A percentile compares a stretch with the other conserved stretches of the same genome.
Evolutionary conservation across 2,797 vertebrate genomes (phyloP).

Genomic region (Enteromius unitaeniatus): DNA sequence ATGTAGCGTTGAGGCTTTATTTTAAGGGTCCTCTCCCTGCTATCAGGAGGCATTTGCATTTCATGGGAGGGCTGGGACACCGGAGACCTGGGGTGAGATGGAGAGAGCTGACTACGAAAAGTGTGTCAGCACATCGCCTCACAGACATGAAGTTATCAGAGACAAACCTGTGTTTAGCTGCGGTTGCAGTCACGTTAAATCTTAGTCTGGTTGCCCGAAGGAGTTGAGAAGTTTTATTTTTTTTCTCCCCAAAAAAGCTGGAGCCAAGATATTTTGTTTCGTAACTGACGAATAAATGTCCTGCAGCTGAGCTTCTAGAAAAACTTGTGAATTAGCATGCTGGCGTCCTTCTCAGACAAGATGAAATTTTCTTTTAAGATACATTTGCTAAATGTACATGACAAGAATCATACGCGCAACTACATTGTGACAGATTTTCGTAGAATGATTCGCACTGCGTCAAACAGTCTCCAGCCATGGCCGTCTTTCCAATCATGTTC

Average conservation of each 20-base stretch:
- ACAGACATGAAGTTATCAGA: constrained; percentile 6
- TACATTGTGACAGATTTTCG: background rate
- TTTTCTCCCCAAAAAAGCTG: background rate
- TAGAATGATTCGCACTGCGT: background rate
- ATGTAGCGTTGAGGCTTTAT: constrained; percentile 63
- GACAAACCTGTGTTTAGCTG: constrained; percentile 19
- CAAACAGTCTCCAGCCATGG: constrained; percentile 11
- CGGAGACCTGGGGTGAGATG: constrained; percentile 50
- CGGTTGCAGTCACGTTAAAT: constrained; percentile 33
- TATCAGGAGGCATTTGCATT: constrained; percentile 70
- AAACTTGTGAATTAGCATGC: constrained; percentile 22
- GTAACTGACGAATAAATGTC: constrained; percentile 11
- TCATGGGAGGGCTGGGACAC: constrained; percentile 60
- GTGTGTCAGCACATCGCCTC: constrained; percentile 36
- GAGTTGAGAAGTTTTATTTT: background rate
- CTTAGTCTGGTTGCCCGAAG: background rate
- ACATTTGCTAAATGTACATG: background rate
- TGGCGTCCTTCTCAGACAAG: background rate
- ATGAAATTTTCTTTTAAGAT: background rate
- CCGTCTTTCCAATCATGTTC: constrained; percentile 19
- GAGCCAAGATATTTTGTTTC: constrained; percentile 12
- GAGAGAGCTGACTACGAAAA: constrained; percentile 52
- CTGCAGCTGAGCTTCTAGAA: background rate
- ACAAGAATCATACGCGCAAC: background rate
- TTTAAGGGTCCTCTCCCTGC: constrained; percentile 71